These are phyloP conservation scores for Atta cephalotes DNA, from an alignment of 1,140 invertebrate species.

Conservation along the genomic window DNA sequence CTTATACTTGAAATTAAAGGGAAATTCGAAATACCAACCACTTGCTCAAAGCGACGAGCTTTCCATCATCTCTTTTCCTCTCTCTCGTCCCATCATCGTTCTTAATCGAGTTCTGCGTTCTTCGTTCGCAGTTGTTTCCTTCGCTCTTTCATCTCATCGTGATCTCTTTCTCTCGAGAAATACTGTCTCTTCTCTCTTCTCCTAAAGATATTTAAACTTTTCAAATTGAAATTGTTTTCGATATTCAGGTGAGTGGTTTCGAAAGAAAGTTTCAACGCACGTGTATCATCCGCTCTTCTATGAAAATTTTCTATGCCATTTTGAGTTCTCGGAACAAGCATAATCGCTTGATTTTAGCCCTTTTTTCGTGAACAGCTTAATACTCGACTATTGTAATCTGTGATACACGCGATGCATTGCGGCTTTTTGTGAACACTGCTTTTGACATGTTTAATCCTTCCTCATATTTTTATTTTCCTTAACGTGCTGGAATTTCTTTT, in stretches of 20 bases:
- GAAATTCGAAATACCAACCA: conserved; percentile 81
- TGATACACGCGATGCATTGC: not conserved
- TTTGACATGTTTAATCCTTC: not conserved
- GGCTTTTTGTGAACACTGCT: not conserved
- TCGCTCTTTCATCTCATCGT: conserved; percentile 56
- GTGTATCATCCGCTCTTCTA: not conserved
- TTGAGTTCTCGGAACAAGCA: conserved; percentile 12
- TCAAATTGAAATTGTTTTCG: conserved; percentile 84
- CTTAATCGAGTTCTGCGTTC: conserved; percentile 65
- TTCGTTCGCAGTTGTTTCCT: conserved; percentile 42
- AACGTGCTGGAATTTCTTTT: not conserved
- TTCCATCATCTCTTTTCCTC: conserved; percentile 54
- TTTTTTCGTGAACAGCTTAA: conserved; percentile 20
- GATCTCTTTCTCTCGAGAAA: conserved; percentile 55
- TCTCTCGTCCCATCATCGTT: conserved; percentile 34
- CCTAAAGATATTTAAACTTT: conserved; percentile 80
- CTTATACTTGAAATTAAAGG: conserved; percentile 83
- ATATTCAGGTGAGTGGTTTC: conserved; percentile 78
- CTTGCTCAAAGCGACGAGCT: conserved; percentile 74
- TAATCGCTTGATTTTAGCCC: conserved; percentile 36
- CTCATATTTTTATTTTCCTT: not conserved
- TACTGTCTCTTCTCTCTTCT: conserved; percentile 26
- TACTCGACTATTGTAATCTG: conserved; percentile 20
- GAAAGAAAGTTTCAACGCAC: conserved; percentile 53
- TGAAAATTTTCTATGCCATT: conserved; percentile 52